Percentiles rank a stretch among this genome's conserved stretches.
Evolutionary conservation across 2,797 vertebrate genomes (phyloP).

Genomic region (Poliocrania exsul): DNA sequence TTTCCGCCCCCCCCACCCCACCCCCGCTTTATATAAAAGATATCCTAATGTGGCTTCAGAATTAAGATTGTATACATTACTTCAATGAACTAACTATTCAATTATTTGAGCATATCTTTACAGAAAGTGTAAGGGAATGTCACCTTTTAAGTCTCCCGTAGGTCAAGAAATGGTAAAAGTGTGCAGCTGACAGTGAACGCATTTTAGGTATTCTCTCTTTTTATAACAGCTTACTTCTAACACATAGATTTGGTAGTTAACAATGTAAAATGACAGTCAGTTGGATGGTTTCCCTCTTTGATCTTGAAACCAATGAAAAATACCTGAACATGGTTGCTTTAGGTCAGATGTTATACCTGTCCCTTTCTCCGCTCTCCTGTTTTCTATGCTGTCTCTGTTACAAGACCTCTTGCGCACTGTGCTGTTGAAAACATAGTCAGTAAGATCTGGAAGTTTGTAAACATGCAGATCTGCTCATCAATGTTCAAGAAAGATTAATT

Average conservation of each 20-base stretch:
- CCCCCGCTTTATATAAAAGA: not conserved
- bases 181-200: not conserved
- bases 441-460: not conserved
- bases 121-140: not conserved
- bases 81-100: not conserved
- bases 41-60: not conserved
- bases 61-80: not conserved
- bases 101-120: not conserved
- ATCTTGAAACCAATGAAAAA: not conserved
- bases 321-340: not conserved
- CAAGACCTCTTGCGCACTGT: not conserved
- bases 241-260: not conserved
- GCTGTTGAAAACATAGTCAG: not conserved
- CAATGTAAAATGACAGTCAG: not conserved
- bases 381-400: not conserved
- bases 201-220: not conserved
- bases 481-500: not conserved
- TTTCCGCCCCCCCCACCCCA: too few species aligned
- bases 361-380: not conserved
- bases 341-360: not conserved
- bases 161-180: not conserved
- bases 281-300: rapidly evolving
- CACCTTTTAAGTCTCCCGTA: not conserved
- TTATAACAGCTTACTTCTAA: not conserved
- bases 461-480: not conserved